A percentile compares a stretch with the other conserved stretches of the same genome.
Evolutionary conservation across 1,140 invertebrate genomes (phyloP).

Genomic region (Drosophila sp.): DNA sequence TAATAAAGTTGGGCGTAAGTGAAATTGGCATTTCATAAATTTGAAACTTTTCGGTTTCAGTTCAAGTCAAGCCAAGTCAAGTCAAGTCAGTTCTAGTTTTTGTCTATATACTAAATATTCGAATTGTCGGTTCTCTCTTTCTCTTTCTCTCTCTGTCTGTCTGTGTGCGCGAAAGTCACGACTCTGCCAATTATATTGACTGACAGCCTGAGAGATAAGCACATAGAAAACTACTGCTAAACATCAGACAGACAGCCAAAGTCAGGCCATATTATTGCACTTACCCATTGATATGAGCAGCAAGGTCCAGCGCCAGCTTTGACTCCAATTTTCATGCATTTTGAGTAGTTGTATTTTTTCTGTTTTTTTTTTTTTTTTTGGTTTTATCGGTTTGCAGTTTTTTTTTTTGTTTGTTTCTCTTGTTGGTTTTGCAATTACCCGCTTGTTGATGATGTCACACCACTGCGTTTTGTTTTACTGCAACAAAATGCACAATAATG

Average conservation of each 20-base stretch:
- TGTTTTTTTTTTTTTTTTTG: not conserved
- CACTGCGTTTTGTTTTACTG: slow-evolving; percentile 34
- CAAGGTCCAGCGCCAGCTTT: slow-evolving; percentile 41
- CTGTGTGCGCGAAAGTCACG: slow-evolving; percentile 25
- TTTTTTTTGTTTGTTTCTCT: slow-evolving; percentile 18
- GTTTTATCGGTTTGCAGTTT: slow-evolving; percentile 1
- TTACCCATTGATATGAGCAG: slow-evolving; percentile 55
- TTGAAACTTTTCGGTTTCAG: slow-evolving; percentile 55
- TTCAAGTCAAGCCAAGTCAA: slow-evolving; percentile 1
- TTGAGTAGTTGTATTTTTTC: not conserved
- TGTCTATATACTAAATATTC: not conserved
- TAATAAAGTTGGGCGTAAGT: slow-evolving; percentile 82
- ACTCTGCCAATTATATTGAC: slow-evolving; percentile 43
- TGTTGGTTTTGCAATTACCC: slow-evolving; percentile 12
- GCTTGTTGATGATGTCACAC: slow-evolving; percentile 9
- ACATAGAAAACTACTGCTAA: not conserved
- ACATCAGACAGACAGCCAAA: not conserved
- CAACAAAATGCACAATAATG: not conserved
- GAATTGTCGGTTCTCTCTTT: slow-evolving; percentile 15
- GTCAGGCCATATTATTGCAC: slow-evolving; percentile 25
- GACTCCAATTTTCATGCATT: slow-evolving; percentile 53
- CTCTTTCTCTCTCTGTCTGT: slow-evolving; percentile 2
- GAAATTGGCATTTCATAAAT: slow-evolving; percentile 82
- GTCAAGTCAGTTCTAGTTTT: slow-evolving; percentile 9
- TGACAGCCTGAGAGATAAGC: slow-evolving; percentile 29